Base-by-base conservation (phyloP, 35 echinoderm and acorn worm species). In the Strongylocentrotus purpuratus region DNA sequence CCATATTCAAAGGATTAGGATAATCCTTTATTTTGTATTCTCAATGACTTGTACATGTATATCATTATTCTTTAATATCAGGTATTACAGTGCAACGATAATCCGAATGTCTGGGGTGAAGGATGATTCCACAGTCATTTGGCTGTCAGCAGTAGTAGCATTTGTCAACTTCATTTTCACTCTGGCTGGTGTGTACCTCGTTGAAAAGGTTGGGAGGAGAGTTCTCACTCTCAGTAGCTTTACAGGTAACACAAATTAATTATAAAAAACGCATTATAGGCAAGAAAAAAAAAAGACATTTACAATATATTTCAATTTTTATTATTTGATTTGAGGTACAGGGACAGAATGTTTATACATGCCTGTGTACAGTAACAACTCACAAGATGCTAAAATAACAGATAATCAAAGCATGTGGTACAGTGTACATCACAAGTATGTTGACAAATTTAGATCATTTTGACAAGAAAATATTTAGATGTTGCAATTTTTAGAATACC, bases 71-170 rank as follows among this genome's bases (percentile, higher is more conserved):
- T 78, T 4, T 78, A 78, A 28, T 78, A 78, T 28, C 94, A 99
- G 98, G 96, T 99, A 99, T 85, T 99, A 99, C 87, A 99, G 97
- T 95, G 98, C 97, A 60, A 97, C 98, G 0, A 99, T 99, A 14
- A 97, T 99, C 85, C 71, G 97, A 14, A 99, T 99, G 98, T 97
- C 98, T 85, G 98, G 98, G 2, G 95, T 99, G 1, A 32, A 95
- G 32, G 96, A 94, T 46, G 95, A 96, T 85, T 70, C 86, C 2
- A 45, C 95, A 25, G 97, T 97, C 11, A 98, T 99, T 35, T 99
- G 98, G 98, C 61, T 99, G 46, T 97, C 98, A 31, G 95, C 98
- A 9, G 97, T 86, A 1, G 97, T 99, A 14, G 95, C 96, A 9
- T 97, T 96, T 94, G 94, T 95, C 95, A 97, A 98, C 78, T 96